Conservation (phyloP, 2,888 invertebrate genomes). For the Cosmia pyralina region DNA sequence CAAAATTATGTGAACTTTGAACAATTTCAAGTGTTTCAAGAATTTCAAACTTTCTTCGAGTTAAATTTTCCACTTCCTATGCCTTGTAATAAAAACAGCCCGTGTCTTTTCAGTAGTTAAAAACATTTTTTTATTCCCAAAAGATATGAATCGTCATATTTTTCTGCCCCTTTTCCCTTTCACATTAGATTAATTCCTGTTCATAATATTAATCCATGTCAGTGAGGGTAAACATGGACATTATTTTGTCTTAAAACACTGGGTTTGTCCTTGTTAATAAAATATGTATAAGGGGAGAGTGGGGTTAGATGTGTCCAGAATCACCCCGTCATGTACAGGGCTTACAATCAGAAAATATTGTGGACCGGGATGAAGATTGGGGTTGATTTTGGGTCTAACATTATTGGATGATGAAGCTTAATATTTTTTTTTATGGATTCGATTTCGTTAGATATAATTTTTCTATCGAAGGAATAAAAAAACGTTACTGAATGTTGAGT, state of each 20-base stretch:
- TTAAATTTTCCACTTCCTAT: background rate
- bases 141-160: constrained; percentile 4
- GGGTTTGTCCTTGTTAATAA: constrained; percentile 48
- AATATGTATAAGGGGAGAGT: constrained; percentile 46
- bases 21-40: constrained; percentile 2
- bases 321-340: constrained; percentile 37
- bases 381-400: constrained; percentile 41
- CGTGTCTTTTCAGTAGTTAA: background rate
- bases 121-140: background rate
- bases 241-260: constrained; percentile 48
- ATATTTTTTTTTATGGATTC: too few species aligned
- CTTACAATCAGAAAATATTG: constrained; percentile 54
- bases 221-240: constrained; percentile 37
- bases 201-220: constrained; percentile 38
- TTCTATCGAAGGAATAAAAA: background rate
- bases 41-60: constrained; percentile 8
- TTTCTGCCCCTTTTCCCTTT: constrained; percentile 25
- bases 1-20: constrained; percentile 30
- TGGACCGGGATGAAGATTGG: constrained; percentile 23
- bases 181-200: constrained; percentile 37
- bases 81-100: background rate
- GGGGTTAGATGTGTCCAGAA: constrained; percentile 43
- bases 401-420: constrained; percentile 47
- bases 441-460: background rate
- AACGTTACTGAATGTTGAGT: too few species aligned